Percentiles rank a stretch among this genome's conserved stretches.
phyloP scores from a whole-genome alignment of 2,888 invertebrate species.

The Metallyticus violacea region DNA sequence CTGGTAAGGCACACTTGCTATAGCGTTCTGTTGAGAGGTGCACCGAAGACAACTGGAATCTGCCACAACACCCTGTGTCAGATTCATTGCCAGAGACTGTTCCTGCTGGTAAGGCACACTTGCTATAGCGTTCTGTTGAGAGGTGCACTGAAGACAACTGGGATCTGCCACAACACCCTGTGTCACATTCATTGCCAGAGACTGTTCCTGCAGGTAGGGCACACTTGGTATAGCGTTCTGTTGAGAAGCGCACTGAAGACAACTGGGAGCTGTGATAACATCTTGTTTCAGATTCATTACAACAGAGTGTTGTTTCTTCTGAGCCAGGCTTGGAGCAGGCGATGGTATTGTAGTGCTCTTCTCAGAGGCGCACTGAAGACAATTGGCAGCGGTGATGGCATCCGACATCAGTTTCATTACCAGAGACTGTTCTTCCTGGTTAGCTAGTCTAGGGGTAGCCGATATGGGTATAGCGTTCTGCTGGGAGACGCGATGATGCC shows the following conservation, averaged over 20 bases:
- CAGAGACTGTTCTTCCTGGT: neutral
- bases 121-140: neutral
- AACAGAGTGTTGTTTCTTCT: neutral
- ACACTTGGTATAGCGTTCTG: neutral
- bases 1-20: no score
- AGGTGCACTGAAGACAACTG: neutral
- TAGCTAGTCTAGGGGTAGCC: no score
- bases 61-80: neutral
- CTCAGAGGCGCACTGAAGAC: neutral
- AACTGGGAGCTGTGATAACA: neutral
- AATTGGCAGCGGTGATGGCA: neutral
- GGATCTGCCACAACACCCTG: neutral
- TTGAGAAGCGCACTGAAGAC: neutral
- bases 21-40: neutral
- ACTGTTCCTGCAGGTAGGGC: neutral
- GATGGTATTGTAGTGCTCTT: neutral
- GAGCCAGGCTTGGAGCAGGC: neutral
- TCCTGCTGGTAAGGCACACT: neutral
- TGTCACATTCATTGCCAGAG: neutral
- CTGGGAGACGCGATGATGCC: neutral
- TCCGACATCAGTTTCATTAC: neutral
- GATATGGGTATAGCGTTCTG: neutral
- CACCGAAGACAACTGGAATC: neutral
- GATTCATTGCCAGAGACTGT: neutral
- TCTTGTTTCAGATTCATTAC: neutral